Evolutionary conservation across 2,113 vertebrate species (phyloP).

Genomic region (Chamaea fasciata): DNA sequence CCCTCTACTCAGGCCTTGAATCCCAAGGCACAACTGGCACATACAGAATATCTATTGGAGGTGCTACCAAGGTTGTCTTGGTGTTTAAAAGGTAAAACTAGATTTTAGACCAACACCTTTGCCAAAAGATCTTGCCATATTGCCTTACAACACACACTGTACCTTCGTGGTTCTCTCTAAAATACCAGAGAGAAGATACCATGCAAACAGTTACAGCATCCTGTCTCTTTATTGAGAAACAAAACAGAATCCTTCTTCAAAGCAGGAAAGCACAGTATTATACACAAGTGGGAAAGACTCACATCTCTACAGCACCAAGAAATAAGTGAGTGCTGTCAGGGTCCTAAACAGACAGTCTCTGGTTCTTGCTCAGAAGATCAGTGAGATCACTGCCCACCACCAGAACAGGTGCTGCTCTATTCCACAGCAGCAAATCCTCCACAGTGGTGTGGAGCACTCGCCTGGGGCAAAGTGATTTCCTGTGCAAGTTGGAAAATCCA

Average conservation of each 20-base stretch:
- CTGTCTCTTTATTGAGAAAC: not conserved
- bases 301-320: not conserved
- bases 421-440: not conserved
- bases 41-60: not conserved
- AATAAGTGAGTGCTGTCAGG: not conserved
- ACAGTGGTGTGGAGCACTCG: not conserved
- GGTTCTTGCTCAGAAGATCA: not conserved
- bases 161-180: not conserved
- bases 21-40: not conserved
- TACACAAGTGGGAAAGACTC: not conserved
- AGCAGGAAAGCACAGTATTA: not conserved
- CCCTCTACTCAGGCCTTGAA: not conserved
- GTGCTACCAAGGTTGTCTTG: not conserved
- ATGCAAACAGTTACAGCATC: not conserved
- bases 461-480: not conserved
- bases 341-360: not conserved
- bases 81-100: not conserved
- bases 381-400: not conserved
- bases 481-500: not conserved
- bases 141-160: not conserved
- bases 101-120: not conserved
- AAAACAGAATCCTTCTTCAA: not conserved
- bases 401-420: not conserved
- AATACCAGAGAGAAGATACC: not conserved
- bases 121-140: not conserved